Evolutionary conservation across 2,797 vertebrate species (phyloP).

Genomic region (Lutjanus argentimaculatus): DNA sequence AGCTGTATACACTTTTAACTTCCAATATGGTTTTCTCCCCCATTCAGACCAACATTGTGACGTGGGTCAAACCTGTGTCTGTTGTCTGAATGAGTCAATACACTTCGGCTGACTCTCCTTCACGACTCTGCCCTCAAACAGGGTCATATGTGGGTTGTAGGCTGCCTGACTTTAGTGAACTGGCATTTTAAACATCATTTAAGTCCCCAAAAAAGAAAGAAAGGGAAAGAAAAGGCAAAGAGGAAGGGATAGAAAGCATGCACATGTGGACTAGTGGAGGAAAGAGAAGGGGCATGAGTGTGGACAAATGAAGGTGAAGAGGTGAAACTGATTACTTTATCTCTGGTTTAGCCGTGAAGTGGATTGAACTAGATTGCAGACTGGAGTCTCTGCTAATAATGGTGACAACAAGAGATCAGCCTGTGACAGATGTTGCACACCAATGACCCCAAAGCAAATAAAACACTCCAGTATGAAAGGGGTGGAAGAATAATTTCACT

Average conservation of each 20-base stretch:
- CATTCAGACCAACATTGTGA: no score
- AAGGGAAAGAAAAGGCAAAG: neutral
- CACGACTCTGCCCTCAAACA: neutral
- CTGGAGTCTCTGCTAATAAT: neutral
- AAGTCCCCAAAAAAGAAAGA: neutral
- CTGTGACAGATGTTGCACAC: no score
- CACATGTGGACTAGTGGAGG: neutral
- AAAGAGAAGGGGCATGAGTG: neutral
- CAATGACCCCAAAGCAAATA: neutral
- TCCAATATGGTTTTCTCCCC: no score
- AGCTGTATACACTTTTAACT: no score
- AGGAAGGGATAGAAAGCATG: neutral
- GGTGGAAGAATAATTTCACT: neutral
- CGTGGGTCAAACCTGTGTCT: no score
- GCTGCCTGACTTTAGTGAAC: neutral
- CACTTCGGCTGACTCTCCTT: no score
- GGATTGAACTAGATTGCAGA: neutral
- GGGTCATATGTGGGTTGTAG: neutral
- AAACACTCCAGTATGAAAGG: neutral
- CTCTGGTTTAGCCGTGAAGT: neutral
- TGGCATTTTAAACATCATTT: neutral
- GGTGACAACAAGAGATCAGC: neutral
- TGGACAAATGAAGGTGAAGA: constrained; percentile 1
- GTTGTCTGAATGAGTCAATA: no score
- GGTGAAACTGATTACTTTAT: neutral